Evolutionary conservation across 2,113 vertebrate species (phyloP).

Genomic region (Ceyx margarethae): DNA sequence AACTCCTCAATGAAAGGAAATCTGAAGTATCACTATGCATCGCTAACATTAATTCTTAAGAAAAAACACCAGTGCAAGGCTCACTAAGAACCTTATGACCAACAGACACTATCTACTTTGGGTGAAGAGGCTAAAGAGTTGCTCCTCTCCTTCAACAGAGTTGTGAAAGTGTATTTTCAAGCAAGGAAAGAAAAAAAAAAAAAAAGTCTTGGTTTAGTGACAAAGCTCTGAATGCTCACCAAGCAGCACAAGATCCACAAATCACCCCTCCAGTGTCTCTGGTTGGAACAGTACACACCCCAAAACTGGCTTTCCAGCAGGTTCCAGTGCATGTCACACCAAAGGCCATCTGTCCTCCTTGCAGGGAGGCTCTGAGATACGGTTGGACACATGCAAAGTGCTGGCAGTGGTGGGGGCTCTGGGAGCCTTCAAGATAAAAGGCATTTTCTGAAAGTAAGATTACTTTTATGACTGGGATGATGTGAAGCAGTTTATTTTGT

Average conservation of each 20-base stretch:
- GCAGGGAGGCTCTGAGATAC: rapidly evolving
- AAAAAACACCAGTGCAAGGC: background rate
- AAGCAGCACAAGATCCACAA: background rate
- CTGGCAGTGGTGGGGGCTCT: background rate
- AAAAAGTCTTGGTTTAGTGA: background rate
- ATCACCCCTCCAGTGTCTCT: background rate
- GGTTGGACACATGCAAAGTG: background rate
- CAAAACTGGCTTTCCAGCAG: background rate
- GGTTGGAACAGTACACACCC: background rate
- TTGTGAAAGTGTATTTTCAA: background rate
- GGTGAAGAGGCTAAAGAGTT: background rate
- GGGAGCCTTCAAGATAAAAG: background rate
- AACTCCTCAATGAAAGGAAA: background rate
- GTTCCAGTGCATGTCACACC: rapidly evolving
- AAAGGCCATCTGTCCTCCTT: background rate
- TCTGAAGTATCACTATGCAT: background rate
- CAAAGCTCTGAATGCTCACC: background rate
- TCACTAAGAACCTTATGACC: background rate
- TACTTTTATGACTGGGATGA: background rate
- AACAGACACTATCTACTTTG: background rate
- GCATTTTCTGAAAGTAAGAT: background rate
- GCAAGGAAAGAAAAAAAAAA: background rate
- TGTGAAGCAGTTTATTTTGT: conserved; percentile 12
- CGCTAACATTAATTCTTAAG: background rate
- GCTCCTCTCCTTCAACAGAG: background rate